Conservation (phyloP, 2,113 vertebrate genomes). For the Microtus montanus region DNA sequence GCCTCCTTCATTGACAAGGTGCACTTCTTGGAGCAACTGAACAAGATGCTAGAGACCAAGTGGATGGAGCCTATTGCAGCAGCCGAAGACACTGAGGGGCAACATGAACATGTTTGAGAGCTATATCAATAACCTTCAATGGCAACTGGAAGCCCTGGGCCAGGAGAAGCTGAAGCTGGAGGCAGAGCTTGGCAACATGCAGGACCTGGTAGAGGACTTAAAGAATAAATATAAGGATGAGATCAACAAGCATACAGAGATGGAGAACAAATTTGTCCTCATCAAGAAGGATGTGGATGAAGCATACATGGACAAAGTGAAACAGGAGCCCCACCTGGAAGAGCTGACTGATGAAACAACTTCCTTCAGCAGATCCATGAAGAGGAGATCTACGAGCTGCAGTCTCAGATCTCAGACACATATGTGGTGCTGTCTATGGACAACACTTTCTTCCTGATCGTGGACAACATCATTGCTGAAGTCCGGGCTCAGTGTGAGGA, state of each 20-base stretch:
- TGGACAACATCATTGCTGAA: conserved; percentile 92
- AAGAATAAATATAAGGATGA: conserved; percentile 92
- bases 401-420: conserved; percentile 92
- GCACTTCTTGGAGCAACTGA: conserved; percentile 93
- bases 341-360: conserved; percentile 93
- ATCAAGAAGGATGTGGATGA: conserved; percentile 93
- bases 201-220: conserved; percentile 91
- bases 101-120: conserved; percentile 90
- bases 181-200: conserved; percentile 87
- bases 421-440: conserved; percentile 95
- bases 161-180: conserved; percentile 91
- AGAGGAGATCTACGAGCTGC: conserved; percentile 94
- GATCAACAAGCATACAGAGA: conserved; percentile 86
- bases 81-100: conserved; percentile 87
- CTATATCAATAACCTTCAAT: conserved; percentile 87
- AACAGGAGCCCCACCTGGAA: conserved; percentile 93
- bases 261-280: conserved; percentile 88
- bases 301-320: conserved; percentile 97
- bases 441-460: conserved; percentile 93
- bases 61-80: conserved; percentile 89
- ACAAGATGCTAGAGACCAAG: conserved; percentile 95
- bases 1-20: conserved; percentile 88
- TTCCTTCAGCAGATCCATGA: conserved; percentile 94
- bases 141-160: conserved; percentile 88
- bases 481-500: conserved; percentile 95